Conservation (phyloP, 2,888 invertebrate species). For the Brenthis hecate region DNA sequence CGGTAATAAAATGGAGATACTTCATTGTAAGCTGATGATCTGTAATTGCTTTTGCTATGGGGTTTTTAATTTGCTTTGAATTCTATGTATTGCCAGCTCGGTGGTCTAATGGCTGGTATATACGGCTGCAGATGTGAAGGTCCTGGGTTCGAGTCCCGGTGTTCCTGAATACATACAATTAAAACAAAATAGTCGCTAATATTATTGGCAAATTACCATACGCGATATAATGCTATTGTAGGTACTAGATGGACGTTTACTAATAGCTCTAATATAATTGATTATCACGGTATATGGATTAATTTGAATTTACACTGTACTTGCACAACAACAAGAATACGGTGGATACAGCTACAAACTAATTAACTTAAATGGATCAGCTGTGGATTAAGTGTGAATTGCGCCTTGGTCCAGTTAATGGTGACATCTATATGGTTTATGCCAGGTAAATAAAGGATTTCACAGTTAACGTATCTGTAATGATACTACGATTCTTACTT, state of each 20-base stretch:
- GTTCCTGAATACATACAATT: no score
- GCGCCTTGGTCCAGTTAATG: not conserved
- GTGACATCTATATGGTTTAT: not conserved
- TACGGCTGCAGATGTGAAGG: no score
- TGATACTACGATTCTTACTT: no score
- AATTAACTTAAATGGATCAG: conserved; percentile 24
- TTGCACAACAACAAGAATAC: conserved; percentile 10
- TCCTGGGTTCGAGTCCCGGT: no score
- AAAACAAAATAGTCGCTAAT: no score
- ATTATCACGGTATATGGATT: conserved; percentile 6
- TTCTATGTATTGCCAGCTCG: no score
- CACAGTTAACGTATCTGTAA: no score
- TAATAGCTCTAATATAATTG: conserved; percentile 7
- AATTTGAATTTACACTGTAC: conserved; percentile 14
- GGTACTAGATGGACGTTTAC: conserved; percentile 9
- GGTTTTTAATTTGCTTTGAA: no score
- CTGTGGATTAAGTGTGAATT: conserved; percentile 8
- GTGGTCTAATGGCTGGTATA: no score
- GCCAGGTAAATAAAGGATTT: no score
- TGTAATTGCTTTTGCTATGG: no score
- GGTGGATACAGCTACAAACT: conserved; percentile 2
- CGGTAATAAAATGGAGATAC: not conserved
- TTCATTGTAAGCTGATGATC: not conserved
- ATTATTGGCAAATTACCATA: no score
- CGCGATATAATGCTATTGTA: not conserved